Evolutionary conservation across 1,140 invertebrate species (phyloP), one percentile per base, ranked within the genome.

Genomic region (Sycophaga agraensis): DNA sequence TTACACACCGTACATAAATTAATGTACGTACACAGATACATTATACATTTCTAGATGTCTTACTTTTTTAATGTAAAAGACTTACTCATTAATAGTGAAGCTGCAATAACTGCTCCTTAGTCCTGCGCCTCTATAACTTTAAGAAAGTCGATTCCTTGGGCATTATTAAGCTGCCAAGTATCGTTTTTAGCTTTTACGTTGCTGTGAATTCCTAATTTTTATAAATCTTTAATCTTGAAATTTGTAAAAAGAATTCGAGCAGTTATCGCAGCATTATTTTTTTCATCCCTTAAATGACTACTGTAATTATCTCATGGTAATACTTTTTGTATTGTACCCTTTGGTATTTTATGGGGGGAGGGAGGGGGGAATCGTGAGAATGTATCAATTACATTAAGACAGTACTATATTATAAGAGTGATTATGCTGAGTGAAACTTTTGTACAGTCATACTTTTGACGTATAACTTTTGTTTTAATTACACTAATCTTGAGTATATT

Each of bases 21-120:
- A 17, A 49, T 60, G 34, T 24, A 57, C 34, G 39, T 22, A 31
- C 31, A 58, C 34, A 50, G 14, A 46, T 19, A 31, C 46, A 42
- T 17, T 35, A 22, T 42, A 19, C 37, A 51, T 60, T 45, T 35
- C 17, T 48, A 9, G 17, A 54, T 21, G 55, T 48, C 34, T 48
- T 55, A 61, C 22, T 61, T 61, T 61, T 61, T 61, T 61, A 53
- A 54, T 54, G 22, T 61, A 55, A 28, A 61, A 61, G 59, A 48
- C 42, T 55, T 54, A 61, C 17, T 48, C 24, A 4, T 19, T 26
- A n/a, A 49, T 31, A 19, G 11, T 46, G n/a, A 55, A 51, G 34
- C 17, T 54, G 50, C 24, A 37, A 49, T 46, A 61, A 48, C 59
- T 55, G 59, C 50, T 48, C 22, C 16, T 31, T 21, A 42, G 35